These are phyloP conservation scores for Corella eumyota DNA, from an alignment of 23 tunicate genomes.

Conservation along the genomic window DNA sequence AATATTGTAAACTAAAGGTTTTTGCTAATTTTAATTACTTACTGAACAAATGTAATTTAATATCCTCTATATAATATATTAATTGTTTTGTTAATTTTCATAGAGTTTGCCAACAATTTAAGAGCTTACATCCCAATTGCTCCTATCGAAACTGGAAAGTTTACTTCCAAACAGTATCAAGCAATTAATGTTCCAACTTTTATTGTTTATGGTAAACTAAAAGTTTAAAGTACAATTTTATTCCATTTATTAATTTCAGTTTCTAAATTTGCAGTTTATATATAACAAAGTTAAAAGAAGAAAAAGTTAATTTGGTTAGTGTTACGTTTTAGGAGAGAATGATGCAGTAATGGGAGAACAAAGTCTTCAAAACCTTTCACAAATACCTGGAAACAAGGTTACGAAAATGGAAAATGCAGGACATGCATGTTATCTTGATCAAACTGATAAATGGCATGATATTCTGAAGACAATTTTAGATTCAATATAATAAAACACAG, in stretches of 20 bases:
- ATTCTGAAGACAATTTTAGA: slow-evolving; percentile 20
- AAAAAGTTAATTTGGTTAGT: background rate
- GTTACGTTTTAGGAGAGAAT: slow-evolving; percentile 55
- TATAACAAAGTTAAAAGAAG: background rate
- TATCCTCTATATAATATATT: background rate
- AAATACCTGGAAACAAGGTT: slow-evolving; percentile 30
- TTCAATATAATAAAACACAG: no score
- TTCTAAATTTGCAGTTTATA: background rate
- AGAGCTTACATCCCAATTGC: slow-evolving; percentile 55
- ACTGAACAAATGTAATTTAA: background rate
- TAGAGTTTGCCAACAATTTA: slow-evolving; percentile 12
- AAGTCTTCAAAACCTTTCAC: slow-evolving; percentile 11
- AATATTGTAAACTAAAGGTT: background rate
- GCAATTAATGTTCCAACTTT: slow-evolving; percentile 41
- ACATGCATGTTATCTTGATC: slow-evolving; percentile 66
- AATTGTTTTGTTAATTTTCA: background rate
- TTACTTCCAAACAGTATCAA: slow-evolving; percentile 14
- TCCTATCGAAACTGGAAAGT: slow-evolving; percentile 45
- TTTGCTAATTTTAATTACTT: no score
- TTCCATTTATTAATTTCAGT: no score
- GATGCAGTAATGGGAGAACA: slow-evolving; percentile 14
- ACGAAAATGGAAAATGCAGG: slow-evolving; percentile 45
- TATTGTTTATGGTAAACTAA: slow-evolving; percentile 75
- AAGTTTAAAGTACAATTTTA: slow-evolving; percentile 14
- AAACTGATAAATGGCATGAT: slow-evolving; percentile 58